Evolutionary conservation across 2,888 invertebrate species (phyloP), one percentile per base, ranked within the genome.

Genomic region (Lithophane socia): DNA sequence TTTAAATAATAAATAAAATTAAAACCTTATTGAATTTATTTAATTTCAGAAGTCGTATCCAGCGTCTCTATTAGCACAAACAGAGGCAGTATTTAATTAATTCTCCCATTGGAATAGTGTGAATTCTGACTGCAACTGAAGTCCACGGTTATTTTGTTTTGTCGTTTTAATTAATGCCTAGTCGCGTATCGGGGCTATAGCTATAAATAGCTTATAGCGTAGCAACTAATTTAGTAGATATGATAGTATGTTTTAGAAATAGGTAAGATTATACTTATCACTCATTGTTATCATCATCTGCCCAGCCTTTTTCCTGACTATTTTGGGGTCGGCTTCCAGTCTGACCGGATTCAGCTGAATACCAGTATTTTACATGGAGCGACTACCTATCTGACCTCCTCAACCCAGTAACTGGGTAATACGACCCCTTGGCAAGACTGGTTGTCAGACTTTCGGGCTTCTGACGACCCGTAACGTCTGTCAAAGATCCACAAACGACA

Each of bases 121-220:
- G 95, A 96, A 95, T 95, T 96, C 95, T 96, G 96, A 96, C 94
- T 96, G 96, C 94, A 94, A 95, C 93, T 96, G 96, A 96, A 95
- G 95, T 94, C 93, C 92, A 93, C 93, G 93, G 94, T 94, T 96
- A 95, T 96, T 93, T 96, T 95, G 96, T 95, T 96, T 95, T 95
- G 96, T 94, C 96, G 94, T 96, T 96, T 96, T 96, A 96, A 96
- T 96, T 95, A 96, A 95, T 94, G 94, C 81, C 85, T 83, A 88
- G 77, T 77, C 77, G 75, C 54, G 42, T 81, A 82, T 86, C 47
- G 76, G 79, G 74, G 82, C 65, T 42, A 37, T 37, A 16, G 56
- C 77, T 75, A 69, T 78, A 72, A 73, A 78, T 67, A 73, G 66
- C 18, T 68, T 68, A 52, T 58, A 77, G 56, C 24, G 21, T 71